These are phyloP conservation scores for Zaprionus taronus DNA, from an alignment of 1,140 invertebrate genomes.

Conservation along the genomic window DNA sequence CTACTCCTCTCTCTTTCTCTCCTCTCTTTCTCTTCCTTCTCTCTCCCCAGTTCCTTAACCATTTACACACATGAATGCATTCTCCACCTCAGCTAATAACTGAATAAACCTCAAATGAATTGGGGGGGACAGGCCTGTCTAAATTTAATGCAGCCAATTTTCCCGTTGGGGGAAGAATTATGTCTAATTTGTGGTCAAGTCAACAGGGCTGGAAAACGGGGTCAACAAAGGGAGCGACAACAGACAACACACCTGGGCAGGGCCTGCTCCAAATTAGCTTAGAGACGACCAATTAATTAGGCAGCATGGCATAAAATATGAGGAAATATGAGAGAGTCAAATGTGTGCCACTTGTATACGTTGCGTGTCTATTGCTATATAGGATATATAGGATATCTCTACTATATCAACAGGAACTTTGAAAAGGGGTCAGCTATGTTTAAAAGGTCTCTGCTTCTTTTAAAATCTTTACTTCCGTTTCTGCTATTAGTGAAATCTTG, in stretches of 20 bases:
- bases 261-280: conserved; percentile 27
- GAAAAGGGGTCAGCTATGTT: not conserved
- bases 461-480: not conserved
- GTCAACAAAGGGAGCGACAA: conserved; percentile 34
- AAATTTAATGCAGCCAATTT: conserved; percentile 63
- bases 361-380: conserved; percentile 17
- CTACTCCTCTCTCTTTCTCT: not conserved
- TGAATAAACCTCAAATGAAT: conserved; percentile 18
- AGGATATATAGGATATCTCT: not conserved
- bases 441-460: not conserved
- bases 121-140: conserved; percentile 36
- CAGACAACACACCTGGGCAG: conserved; percentile 4
- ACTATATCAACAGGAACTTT: not conserved
- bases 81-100: conserved; percentile 48
- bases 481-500: not conserved
- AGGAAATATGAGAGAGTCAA: not conserved
- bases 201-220: conserved; percentile 34
- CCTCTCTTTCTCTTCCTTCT: not conserved
- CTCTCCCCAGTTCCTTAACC: no score
- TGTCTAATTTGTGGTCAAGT: conserved; percentile 56
- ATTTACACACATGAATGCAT: conserved; percentile 38
- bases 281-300: conserved; percentile 18
- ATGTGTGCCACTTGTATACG: no score
- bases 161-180: conserved; percentile 32
- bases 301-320: conserved; percentile 2